Evolutionary conservation across 2,113 vertebrate genomes (phyloP).

Genomic region (Desmodus rotundus): DNA sequence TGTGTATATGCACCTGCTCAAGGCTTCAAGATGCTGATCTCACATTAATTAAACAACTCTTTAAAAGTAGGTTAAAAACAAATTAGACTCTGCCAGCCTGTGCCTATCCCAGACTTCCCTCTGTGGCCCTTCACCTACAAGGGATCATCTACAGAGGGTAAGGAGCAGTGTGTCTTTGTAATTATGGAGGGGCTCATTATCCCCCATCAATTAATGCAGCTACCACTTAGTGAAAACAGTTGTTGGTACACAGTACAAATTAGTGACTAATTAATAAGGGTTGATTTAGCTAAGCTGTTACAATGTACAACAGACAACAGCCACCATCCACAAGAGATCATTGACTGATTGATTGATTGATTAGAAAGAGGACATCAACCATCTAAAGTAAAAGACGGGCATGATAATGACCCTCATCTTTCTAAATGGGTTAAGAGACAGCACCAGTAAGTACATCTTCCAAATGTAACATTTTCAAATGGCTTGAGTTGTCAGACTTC

Average conservation of each 20-base stretch:
- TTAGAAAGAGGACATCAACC: neutral
- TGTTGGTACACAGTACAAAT: conserved; percentile 77
- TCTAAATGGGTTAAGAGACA: neutral
- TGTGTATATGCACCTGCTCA: conserved; percentile 51
- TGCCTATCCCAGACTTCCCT: conserved; percentile 73
- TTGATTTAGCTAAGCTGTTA: conserved; percentile 77
- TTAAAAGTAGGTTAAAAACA: conserved; percentile 78
- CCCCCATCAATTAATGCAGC: conserved; percentile 78
- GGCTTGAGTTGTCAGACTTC: neutral
- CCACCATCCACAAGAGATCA: neutral
- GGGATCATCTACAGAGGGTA: conserved; percentile 72
- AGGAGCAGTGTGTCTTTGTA: conserved; percentile 74
- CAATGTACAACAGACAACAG: conserved; percentile 45
- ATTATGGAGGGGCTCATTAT: conserved; percentile 81
- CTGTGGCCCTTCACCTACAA: conserved; percentile 76
- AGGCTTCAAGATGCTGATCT: conserved; percentile 51
- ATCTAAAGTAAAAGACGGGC: neutral
- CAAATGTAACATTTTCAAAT: neutral
- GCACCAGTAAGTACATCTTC: neutral
- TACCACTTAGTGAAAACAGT: conserved; percentile 80
- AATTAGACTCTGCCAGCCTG: conserved; percentile 74
- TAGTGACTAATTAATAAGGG: conserved; percentile 82
- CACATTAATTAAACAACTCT: conserved; percentile 79
- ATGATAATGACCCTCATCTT: neutral
- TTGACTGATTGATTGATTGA: neutral